Evolutionary conservation across 2,888 invertebrate species (phyloP).

Genomic region (Hemistola chrysoprasaria): DNA sequence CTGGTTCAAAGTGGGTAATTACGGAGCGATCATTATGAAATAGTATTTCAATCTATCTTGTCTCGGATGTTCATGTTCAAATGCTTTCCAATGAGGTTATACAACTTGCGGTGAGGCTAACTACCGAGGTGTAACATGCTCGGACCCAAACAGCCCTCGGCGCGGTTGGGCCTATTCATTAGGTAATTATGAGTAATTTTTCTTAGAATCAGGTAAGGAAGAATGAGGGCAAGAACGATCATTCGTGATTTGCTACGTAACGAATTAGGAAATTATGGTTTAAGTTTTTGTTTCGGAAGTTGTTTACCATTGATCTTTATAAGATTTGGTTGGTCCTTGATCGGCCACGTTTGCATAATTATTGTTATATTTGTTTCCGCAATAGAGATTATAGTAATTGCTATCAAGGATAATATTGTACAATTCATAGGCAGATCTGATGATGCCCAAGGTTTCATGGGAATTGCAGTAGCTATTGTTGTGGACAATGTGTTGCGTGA

Average conservation of each 20-base stretch:
- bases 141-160: conserved; percentile 29
- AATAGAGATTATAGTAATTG: conserved; percentile 9
- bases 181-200: conserved; percentile 54
- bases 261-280: conserved; percentile 1
- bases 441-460: conserved; percentile 30
- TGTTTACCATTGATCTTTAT: conserved; percentile 7
- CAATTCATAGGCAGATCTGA: conserved; percentile 13
- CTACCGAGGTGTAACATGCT: conserved; percentile 41
- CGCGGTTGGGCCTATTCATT: conserved; percentile 44
- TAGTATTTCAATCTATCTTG: conserved; percentile 46
- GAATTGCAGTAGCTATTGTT: conserved; percentile 38
- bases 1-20: conserved; percentile 52
- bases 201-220: conserved; percentile 53
- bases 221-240: conserved; percentile 24
- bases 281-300: conserved; percentile 5
- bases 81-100: conserved; percentile 52
- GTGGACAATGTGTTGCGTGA: conserved; percentile 36
- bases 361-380: conserved; percentile 17
- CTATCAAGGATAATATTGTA: conserved; percentile 3
- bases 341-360: conserved; percentile 6
- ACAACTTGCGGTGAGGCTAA: conserved; percentile 41
- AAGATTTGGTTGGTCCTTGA: conserved; percentile 6
- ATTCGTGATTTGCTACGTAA: conserved; percentile 7
- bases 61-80: conserved; percentile 35
- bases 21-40: conserved; percentile 54